Percentiles rank a stretch among this genome's conserved stretches.
phyloP scores from a whole-genome alignment of 2,797 vertebrate genomes.

The Poeciliopsis turneri region DNA sequence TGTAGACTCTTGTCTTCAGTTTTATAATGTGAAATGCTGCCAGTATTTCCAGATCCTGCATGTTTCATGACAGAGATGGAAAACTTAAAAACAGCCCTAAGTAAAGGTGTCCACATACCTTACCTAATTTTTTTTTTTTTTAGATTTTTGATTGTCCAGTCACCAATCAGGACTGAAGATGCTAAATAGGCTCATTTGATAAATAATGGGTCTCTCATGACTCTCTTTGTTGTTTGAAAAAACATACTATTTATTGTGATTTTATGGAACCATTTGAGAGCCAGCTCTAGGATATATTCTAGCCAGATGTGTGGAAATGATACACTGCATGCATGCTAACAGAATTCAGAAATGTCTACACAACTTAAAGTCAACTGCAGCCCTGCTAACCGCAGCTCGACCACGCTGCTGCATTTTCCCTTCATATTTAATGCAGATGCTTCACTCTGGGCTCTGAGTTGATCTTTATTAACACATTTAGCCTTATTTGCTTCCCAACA shows the following conservation, averaged over 20 bases:
- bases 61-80: neutral
- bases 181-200: neutral
- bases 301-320: neutral
- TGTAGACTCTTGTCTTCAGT: neutral
- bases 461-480: neutral
- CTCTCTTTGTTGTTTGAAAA: neutral
- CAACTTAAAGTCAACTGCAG: neutral
- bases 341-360: neutral
- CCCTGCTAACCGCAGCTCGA: neutral
- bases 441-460: neutral
- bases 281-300: neutral
- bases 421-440: constrained; percentile 1
- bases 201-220: neutral
- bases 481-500: neutral
- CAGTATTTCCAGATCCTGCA: neutral
- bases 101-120: neutral
- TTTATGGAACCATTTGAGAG: neutral
- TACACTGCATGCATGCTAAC: neutral
- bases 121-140: neutral
- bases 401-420: neutral
- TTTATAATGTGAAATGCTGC: neutral
- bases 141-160: neutral
- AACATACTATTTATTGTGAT: neutral
- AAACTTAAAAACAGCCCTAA: neutral
- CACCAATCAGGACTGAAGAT: neutral